Evolutionary conservation across 2,797 vertebrate species (phyloP).

Genomic region (Molossus alvarezi): DNA sequence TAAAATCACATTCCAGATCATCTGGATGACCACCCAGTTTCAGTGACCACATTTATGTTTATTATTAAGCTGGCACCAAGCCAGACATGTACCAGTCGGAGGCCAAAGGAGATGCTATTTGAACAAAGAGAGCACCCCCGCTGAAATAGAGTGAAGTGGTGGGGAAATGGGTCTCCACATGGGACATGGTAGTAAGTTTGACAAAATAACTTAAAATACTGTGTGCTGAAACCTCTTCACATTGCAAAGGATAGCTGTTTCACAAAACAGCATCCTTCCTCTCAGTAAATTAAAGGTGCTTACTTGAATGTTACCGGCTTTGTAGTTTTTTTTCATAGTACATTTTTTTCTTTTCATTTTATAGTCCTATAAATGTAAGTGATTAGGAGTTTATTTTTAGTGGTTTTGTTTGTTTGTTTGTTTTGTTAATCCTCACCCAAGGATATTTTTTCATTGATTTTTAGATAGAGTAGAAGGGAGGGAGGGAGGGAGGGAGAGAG

Average conservation of each 20-base stretch:
- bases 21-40: background rate
- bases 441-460: too few species aligned
- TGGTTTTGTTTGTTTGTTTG: background rate
- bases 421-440: too few species aligned
- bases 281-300: slow-evolving; percentile 45
- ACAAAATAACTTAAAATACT: slow-evolving; percentile 10
- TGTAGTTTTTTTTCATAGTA: slow-evolving; percentile 1
- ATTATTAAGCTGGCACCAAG: background rate
- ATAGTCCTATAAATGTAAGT: background rate
- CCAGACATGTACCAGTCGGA: slow-evolving; percentile 10
- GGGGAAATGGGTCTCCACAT: background rate
- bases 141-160: background rate
- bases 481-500: too few species aligned
- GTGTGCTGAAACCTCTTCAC: background rate
- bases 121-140: background rate
- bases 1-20: background rate
- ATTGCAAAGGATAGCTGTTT: background rate
- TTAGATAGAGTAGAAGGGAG: too few species aligned
- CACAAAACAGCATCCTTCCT: background rate
- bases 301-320: background rate
- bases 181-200: accelerated
- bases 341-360: background rate
- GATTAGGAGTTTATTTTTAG: background rate
- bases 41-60: background rate
- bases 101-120: background rate